These are phyloP conservation scores for Gallinago paraguaiae DNA, from an alignment of 2,113 vertebrate species.

Conservation along the genomic window DNA sequence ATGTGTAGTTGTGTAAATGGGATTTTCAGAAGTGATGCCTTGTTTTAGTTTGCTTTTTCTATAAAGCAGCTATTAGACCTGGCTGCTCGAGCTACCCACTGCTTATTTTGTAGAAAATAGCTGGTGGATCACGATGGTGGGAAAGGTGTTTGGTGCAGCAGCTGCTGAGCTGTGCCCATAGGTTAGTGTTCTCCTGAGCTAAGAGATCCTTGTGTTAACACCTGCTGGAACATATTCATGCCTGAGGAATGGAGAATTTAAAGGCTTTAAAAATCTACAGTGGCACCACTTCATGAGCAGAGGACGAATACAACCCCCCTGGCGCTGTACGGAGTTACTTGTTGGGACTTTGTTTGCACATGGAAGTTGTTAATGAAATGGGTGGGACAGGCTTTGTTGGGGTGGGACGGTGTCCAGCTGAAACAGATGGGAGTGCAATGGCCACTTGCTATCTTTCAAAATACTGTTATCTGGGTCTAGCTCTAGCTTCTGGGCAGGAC, in stretches of 20 bases:
- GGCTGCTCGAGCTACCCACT: neutral
- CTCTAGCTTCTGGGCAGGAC: conserved; percentile 8
- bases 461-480: conserved; percentile 22
- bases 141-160: neutral
- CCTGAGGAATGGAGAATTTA: neutral
- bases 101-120: neutral
- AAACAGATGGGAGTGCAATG: conserved; percentile 27
- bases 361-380: neutral
- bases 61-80: neutral
- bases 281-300: neutral
- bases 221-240: neutral
- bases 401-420: conserved; percentile 41
- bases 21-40: neutral
- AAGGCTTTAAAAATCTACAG: neutral
- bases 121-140: neutral
- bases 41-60: neutral
- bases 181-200: neutral
- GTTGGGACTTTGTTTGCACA: neutral
- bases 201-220: neutral
- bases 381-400: conserved; percentile 23
- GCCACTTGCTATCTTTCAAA: neutral
- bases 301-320: neutral
- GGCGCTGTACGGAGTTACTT: neutral
- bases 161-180: neutral
- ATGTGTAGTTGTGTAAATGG: neutral